These are phyloP conservation scores for Echinometra lucunter DNA, from an alignment of 53 echinoderm and acorn worm genomes.

Conservation along the genomic window DNA sequence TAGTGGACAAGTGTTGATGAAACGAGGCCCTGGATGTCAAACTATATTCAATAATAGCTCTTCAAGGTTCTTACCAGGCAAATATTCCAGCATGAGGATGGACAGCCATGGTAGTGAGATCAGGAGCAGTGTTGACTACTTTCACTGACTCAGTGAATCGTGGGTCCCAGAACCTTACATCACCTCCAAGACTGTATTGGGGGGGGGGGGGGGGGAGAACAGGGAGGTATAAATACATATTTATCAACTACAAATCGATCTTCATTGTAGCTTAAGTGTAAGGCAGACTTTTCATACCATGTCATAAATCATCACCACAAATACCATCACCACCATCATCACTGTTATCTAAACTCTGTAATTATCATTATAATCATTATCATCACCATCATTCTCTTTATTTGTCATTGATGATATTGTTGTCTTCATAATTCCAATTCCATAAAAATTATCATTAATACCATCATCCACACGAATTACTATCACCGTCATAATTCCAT, in stretches of 20 bases:
- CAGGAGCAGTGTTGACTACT: constrained; percentile 82
- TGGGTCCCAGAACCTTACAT: constrained; percentile 97
- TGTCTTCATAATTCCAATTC: no score
- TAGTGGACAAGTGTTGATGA: no score
- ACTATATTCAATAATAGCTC: neutral
- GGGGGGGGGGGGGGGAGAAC: no score
- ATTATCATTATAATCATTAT: neutral
- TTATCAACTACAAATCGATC: neutral
- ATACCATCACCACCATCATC: neutral
- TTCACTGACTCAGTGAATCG: constrained; percentile 96
- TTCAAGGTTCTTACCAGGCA: constrained; percentile 91
- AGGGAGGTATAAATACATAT: neutral
- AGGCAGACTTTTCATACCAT: neutral
- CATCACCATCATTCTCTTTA: neutral
- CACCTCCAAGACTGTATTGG: constrained; percentile 82
- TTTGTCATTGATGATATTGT: no score
- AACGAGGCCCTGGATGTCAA: no score
- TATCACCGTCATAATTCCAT: neutral
- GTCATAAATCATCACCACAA: neutral
- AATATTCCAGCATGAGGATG: constrained; percentile 89
- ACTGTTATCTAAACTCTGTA: no score
- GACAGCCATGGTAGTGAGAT: constrained; percentile 83
- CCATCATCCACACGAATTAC: neutral
- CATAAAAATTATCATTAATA: neutral
- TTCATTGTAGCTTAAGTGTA: neutral